phyloP scores from a whole-genome alignment of 2,888 invertebrate species.

The Sesia bembeciformis region DNA sequence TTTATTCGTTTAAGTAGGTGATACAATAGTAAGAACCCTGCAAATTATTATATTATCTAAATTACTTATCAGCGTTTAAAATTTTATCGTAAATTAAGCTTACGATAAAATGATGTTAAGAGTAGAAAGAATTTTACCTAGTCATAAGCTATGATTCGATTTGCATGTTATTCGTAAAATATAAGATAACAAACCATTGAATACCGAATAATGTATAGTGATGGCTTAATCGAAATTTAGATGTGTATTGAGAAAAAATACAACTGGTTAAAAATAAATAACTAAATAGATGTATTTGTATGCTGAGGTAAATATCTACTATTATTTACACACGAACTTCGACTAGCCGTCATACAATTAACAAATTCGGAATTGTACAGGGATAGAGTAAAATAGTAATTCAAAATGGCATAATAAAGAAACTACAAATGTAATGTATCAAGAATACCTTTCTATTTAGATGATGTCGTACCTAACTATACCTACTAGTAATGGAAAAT shows the following conservation, averaged over 20 bases:
- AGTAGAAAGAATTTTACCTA: conserved; percentile 66
- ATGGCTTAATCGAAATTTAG: conserved; percentile 31
- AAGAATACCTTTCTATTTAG: conserved; percentile 23
- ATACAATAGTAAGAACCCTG: background rate
- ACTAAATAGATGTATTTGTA: background rate
- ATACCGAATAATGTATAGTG: conserved; percentile 43
- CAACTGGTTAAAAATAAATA: background rate
- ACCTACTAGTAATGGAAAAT: conserved; percentile 7
- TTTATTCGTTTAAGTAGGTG: background rate
- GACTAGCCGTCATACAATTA: conserved; percentile 26
- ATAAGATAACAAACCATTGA: conserved; percentile 35
- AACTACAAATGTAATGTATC: conserved; percentile 17
- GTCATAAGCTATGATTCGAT: conserved; percentile 68
- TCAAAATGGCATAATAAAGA: conserved; percentile 19
- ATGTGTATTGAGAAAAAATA: background rate
- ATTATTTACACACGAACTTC: conserved; percentile 1
- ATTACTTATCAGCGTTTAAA: conserved; percentile 10
- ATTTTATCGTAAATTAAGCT: conserved; percentile 16
- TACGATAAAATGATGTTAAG: conserved; percentile 31
- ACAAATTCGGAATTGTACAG: conserved; percentile 74
- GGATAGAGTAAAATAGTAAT: conserved; percentile 51
- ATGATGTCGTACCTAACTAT: conserved; percentile 19
- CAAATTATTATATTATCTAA: background rate
- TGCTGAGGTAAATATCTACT: conserved; percentile 1
- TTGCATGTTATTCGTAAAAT: conserved; percentile 53